Evolutionary conservation across 2,113 vertebrate genomes (phyloP).

Genomic region (Nematolebias whitei): DNA sequence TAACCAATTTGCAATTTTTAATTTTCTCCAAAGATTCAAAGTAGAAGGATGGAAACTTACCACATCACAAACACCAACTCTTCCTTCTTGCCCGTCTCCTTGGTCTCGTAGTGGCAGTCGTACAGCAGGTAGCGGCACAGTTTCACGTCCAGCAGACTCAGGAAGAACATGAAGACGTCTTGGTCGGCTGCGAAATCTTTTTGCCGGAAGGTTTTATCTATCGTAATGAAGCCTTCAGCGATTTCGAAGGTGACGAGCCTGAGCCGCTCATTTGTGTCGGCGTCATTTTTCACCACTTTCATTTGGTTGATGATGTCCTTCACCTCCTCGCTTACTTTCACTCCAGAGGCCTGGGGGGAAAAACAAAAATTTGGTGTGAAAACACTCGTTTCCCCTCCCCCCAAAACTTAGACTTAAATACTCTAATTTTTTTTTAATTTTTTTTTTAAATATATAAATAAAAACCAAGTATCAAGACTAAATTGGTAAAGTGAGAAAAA

Average conservation of each 20-base stretch:
- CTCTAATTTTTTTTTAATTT: too few species aligned
- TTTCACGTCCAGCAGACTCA: slow-evolving; percentile 35
- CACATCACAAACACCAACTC: slow-evolving; percentile 86
- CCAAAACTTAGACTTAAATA: too few species aligned
- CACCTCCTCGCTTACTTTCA: slow-evolving; percentile 75
- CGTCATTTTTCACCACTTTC: slow-evolving; percentile 75
- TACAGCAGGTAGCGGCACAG: slow-evolving; percentile 84
- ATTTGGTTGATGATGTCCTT: slow-evolving; percentile 71
- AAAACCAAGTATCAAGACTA: not conserved
- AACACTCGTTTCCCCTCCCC: too few species aligned
- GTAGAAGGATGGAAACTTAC: slow-evolving; percentile 59
- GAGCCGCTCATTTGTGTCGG: slow-evolving; percentile 66
- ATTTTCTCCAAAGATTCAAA: too few species aligned
- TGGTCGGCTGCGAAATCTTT: slow-evolving; percentile 67
- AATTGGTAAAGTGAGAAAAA: not conserved
- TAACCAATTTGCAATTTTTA: too few species aligned
- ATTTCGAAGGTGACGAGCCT: slow-evolving; percentile 73
- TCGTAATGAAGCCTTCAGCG: slow-evolving; percentile 64
- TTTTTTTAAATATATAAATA: too few species aligned
- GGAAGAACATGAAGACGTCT: slow-evolving; percentile 69
- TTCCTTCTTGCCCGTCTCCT: slow-evolving; percentile 78
- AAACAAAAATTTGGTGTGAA: not conserved
- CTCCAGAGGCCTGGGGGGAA: slow-evolving; percentile 84
- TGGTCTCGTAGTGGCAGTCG: slow-evolving; percentile 82
- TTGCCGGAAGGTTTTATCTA: slow-evolving; percentile 69